Base-by-base conservation (phyloP, 2,888 invertebrate genomes). In the Machimus atricapillus region DNA sequence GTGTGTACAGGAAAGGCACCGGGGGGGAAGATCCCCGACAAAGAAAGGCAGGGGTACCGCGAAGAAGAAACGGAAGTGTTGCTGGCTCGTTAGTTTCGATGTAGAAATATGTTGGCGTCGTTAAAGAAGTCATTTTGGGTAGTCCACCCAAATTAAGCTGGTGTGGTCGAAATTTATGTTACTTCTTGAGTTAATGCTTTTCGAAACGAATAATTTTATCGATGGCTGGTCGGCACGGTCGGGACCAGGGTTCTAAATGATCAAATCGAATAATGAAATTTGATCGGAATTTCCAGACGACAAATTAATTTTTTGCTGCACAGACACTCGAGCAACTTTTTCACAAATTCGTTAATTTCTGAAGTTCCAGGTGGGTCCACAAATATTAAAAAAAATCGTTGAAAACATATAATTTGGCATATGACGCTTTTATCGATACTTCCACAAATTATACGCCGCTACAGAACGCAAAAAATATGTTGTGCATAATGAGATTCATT, bases 41-140 rank as follows among this genome's bases (percentile, higher is more conserved):
- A 52, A 40, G 40, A 83, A 58, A n/a, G 14, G 37, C 34, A 34
- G 7, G 34, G 40, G 58, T 58, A 58, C 58, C 58, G 37, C 40
- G 40, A 83, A 58, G 40, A 40, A 27, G 66, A 85, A 73, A 27
- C 85, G 85, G 85, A 85, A 85, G 85, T 85, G 52, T 85, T 73
- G 85, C 73, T 85, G 73, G 73, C 27, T 85, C 56, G 81, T 81
- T 81, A 81, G 56, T 34, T 56, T 81, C 56, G 52, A 56, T 81
- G 56, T 27, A 56, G 56, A 40, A 31, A 46, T 37, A 79, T 46
- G 79, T 79, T 79, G 43, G 14, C 37, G 56, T 81, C 81, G 27
- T 56, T 56, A 81, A 81, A 81, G 34, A 81, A 81, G 81, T 81
- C 81, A 81, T 81, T 81, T 40, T 27, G 23, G 27, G 56, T n/a